Percentiles rank a stretch among this genome's conserved stretches.
Evolutionary conservation across 2,113 vertebrate species (phyloP).

Genomic region (Pithys albifrons): DNA sequence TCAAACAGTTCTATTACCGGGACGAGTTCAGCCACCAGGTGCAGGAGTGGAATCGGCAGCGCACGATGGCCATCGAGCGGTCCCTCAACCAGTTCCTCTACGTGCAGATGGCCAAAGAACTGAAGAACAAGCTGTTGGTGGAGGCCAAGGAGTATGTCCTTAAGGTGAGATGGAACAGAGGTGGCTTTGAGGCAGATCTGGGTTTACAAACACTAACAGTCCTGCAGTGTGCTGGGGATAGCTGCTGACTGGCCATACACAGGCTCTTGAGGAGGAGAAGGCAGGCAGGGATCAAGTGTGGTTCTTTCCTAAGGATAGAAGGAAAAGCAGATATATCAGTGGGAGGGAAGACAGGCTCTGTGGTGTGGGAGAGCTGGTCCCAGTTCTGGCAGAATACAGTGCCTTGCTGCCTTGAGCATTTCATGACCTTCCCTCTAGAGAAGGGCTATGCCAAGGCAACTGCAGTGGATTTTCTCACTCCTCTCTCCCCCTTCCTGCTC

Average conservation of each 20-base stretch:
- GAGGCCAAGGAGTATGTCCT: constrained; percentile 96
- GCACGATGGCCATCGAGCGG: constrained; percentile 92
- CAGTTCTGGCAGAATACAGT: neutral
- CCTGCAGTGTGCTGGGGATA: neutral
- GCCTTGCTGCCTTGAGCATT: neutral
- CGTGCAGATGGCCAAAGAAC: constrained; percentile 95
- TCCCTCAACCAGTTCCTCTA: constrained; percentile 95
- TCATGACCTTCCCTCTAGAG: neutral
- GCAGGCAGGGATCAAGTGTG: neutral
- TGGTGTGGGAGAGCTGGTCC: neutral
- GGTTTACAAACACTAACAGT: neutral
- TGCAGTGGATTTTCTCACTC: neutral
- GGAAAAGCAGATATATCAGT: neutral
- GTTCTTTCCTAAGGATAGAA: neutral
- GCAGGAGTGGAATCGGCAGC: constrained; percentile 97
- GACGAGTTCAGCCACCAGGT: constrained; percentile 99
- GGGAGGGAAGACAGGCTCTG: neutral
- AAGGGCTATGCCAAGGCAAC: neutral
- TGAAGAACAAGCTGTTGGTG: constrained; percentile 93
- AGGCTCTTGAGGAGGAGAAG: neutral
- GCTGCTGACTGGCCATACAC: neutral
- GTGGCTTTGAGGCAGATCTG: neutral
- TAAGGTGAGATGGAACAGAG: constrained; percentile 78
- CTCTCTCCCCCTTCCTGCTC: neutral
- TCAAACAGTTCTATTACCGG: constrained; percentile 98